phyloP scores from a whole-genome alignment of 2,888 invertebrate genomes.

The Labia minor region DNA sequence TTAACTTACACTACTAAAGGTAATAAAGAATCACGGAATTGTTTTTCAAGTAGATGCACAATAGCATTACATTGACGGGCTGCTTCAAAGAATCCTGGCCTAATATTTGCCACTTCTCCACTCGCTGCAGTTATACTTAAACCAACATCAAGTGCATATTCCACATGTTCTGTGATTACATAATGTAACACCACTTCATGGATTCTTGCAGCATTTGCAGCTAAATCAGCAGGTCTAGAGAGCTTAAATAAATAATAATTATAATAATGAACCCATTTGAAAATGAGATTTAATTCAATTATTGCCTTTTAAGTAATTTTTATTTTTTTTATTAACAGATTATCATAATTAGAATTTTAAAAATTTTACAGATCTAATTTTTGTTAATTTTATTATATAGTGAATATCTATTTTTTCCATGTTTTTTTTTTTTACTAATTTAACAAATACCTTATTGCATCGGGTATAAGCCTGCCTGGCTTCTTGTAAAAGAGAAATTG shows the following conservation, averaged over 20 bases:
- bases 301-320: constrained; percentile 14
- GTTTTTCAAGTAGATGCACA: constrained; percentile 84
- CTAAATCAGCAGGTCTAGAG: constrained; percentile 64
- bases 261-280: neutral
- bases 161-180: constrained; percentile 82
- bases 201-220: constrained; percentile 66
- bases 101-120: constrained; percentile 76
- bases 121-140: constrained; percentile 80
- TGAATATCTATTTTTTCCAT: too few species aligned
- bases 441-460: constrained; percentile 2
- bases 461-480: constrained; percentile 81
- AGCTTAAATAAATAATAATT: constrained; percentile 42
- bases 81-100: constrained; percentile 86
- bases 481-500: constrained; percentile 80
- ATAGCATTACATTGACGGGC: constrained; percentile 89
- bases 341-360: too few species aligned
- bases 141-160: constrained; percentile 91
- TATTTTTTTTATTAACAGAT: neutral
- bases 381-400: too few species aligned
- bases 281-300: too few species aligned
- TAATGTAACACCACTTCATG: constrained; percentile 76
- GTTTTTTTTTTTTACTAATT: too few species aligned
- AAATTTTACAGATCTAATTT: too few species aligned
- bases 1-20: constrained; percentile 70
- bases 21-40: constrained; percentile 78